Evolutionary conservation across 2,113 vertebrate genomes (phyloP), one percentile per base, ranked within the genome.

Genomic region (Varanus komodoensis): DNA sequence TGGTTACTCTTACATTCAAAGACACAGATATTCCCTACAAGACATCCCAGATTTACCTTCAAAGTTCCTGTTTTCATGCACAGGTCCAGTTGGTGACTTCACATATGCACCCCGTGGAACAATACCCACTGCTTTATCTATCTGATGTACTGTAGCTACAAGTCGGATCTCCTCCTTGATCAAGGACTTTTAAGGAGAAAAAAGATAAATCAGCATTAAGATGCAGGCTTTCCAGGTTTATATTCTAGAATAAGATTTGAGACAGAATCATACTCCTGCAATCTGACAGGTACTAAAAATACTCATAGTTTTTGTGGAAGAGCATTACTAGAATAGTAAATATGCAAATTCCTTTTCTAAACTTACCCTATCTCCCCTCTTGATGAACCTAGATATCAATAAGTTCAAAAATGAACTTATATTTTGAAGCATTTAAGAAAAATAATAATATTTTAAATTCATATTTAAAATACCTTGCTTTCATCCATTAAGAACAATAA

Each of bases 161-260:
- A 99, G 96, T 23, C 99, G 97, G 2, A 86, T 93, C 93, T 99
- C 99, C 93, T 99, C 99, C 38, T 96, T 99, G 69, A 99, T 93
- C 88, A 96, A 93, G 3, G 86, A 67, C 96, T 96, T 44, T 92
- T 89, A 89, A 50, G 19, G 4, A 21, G 6, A n/a, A 44, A 77
- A 75, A 82, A 90, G 84, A 92, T 0, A 91, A 29, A 57, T 9
- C 94, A 6, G 78, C 67, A 80, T 91, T 93, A 88, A 90, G 32
- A 27, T 64, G 67, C 48, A 27, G 2, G 64, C 91, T 85, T 77
- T 27, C 57, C 90, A 81, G 32, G 52, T 89, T 71, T n/a, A 1
- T 81, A 87, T 89, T 88, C 79, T 89, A 71, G 85, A 91, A 93
- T 86, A 21, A 87, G 91, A 89, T 44, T 74, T 3, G 34, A 90